phyloP scores from a whole-genome alignment of 2,113 vertebrate genomes.

The Cinclus cinclus region DNA sequence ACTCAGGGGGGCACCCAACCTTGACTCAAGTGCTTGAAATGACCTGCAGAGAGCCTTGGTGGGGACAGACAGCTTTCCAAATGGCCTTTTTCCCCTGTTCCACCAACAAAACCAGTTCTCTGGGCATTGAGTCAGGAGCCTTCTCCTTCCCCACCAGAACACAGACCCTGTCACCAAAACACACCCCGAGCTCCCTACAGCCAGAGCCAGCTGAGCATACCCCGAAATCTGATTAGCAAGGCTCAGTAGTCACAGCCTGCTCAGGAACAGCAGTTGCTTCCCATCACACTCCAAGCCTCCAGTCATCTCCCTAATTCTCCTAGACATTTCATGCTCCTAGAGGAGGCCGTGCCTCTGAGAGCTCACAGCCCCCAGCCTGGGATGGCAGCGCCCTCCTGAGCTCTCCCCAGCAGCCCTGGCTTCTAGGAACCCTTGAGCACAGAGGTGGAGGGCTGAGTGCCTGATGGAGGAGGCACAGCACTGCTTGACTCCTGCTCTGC shows the following conservation, averaged over 20 bases:
- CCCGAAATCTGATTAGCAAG: not conserved
- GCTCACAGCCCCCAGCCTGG: not conserved
- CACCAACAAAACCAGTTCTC: not conserved
- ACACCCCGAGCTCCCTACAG: not conserved
- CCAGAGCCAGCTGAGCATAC: not conserved
- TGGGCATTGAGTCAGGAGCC: not conserved
- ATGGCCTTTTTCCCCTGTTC: not conserved
- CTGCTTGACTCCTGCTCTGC: not conserved
- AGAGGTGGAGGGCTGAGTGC: not conserved
- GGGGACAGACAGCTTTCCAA: not conserved
- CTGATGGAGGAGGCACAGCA: not conserved
- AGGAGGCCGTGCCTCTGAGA: accelerated
- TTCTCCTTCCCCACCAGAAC: not conserved
- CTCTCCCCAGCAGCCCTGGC: not conserved
- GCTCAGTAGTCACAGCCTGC: slow-evolving; percentile 7
- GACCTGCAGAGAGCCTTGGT: not conserved
- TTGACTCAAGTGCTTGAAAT: not conserved
- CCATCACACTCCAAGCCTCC: not conserved
- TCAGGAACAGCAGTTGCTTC: not conserved
- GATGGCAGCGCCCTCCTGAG: not conserved
- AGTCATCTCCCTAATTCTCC: not conserved
- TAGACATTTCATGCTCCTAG: not conserved
- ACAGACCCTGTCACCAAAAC: not conserved
- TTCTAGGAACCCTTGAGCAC: not conserved
- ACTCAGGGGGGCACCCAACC: not conserved